Percentiles rank a stretch among this genome's conserved stretches.
Conservation (phyloP, 2,888 invertebrate species). For the Luperina testacea region DNA sequence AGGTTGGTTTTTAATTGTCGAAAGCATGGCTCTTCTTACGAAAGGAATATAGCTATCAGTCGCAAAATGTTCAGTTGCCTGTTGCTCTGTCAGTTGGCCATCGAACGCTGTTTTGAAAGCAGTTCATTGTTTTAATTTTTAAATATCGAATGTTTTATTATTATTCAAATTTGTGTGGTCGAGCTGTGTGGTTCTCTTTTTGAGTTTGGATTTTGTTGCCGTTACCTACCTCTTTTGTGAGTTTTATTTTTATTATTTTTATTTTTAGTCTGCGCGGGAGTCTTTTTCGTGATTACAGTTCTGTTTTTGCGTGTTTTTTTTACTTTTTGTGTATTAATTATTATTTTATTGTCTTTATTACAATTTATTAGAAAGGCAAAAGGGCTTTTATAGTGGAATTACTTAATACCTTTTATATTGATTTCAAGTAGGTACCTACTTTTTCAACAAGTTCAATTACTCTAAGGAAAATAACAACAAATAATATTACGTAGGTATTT, state of each 20-base stretch:
- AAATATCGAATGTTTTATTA: constrained; percentile 57
- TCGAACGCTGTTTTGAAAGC: constrained; percentile 65
- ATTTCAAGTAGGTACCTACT: background rate
- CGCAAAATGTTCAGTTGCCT: constrained; percentile 74
- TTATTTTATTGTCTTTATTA: background rate
- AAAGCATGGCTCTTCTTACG: constrained; percentile 57
- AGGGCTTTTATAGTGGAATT: background rate
- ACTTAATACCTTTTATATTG: background rate
- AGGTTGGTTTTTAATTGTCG: constrained; percentile 58
- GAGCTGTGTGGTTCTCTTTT: constrained; percentile 60
- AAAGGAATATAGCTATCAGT: constrained; percentile 68
- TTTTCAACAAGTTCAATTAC: constrained; percentile 13
- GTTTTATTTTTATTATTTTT: constrained; percentile 60
- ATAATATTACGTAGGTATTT: background rate
- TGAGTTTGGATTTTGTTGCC: constrained; percentile 63
- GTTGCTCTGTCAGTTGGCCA: constrained; percentile 59
- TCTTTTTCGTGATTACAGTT: constrained; percentile 17
- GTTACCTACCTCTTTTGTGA: constrained; percentile 58
- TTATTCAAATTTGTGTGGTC: constrained; percentile 50
- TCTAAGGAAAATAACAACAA: constrained; percentile 16
- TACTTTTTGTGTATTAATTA: background rate
- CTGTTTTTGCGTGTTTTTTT: constrained; percentile 2
- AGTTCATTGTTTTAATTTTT: constrained; percentile 54
- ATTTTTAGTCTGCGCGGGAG: constrained; percentile 63
- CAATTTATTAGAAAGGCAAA: background rate